Evolutionary conservation across 2,113 vertebrate species (phyloP).

Genomic region (Chloropsis cyanopogon): DNA sequence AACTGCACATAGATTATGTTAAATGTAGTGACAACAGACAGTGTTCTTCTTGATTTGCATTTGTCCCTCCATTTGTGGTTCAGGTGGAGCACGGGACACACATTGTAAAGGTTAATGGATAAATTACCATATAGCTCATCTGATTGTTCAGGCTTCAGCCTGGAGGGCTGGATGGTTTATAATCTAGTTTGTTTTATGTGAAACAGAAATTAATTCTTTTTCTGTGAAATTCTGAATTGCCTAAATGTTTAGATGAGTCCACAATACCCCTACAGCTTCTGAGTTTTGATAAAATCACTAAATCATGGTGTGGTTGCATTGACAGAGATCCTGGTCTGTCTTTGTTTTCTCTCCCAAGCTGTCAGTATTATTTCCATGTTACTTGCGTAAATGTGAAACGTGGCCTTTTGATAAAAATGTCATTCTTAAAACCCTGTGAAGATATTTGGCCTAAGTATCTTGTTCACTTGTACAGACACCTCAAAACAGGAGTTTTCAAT

Average conservation of each 20-base stretch:
- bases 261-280: background rate
- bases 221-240: background rate
- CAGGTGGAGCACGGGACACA: background rate
- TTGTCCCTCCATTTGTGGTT: background rate
- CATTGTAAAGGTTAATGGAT: slow-evolving; percentile 24
- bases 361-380: background rate
- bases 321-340: background rate
- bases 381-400: background rate
- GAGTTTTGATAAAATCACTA: background rate
- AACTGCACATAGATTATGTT: slow-evolving; percentile 44
- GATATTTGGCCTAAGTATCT: background rate
- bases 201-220: background rate
- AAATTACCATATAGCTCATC: background rate
- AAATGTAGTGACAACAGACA: slow-evolving; percentile 54
- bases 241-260: background rate
- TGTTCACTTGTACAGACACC: background rate
- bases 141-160: background rate
- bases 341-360: background rate
- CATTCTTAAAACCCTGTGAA: background rate
- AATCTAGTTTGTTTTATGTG: background rate
- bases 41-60: slow-evolving; percentile 45
- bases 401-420: background rate
- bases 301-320: background rate
- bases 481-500: background rate
- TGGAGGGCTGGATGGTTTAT: background rate